Conservation (phyloP, 2,888 invertebrate species). For the Carcina quercana region DNA sequence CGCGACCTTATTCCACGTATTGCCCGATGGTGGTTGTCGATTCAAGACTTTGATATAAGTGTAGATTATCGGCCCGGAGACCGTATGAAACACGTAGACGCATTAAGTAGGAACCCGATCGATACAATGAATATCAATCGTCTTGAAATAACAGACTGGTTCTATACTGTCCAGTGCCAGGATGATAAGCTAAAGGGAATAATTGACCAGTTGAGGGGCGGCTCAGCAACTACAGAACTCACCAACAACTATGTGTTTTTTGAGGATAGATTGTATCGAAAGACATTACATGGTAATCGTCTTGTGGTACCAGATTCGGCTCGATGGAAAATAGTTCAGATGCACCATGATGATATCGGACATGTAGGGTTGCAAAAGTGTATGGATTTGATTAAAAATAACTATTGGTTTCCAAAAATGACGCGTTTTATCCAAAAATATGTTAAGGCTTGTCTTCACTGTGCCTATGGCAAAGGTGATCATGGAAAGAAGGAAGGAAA, state of each 20-base stretch:
- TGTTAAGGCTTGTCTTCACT: slow-evolving; percentile 22
- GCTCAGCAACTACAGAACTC: slow-evolving; percentile 10
- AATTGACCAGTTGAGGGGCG: slow-evolving; percentile 11
- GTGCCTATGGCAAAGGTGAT: slow-evolving; percentile 26
- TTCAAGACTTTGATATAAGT: slow-evolving; percentile 4
- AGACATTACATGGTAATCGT: slow-evolving; percentile 19
- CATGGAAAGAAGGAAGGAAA: slow-evolving; percentile 15
- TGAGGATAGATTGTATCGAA: slow-evolving; percentile 18
- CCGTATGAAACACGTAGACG: not conserved
- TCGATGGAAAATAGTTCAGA: slow-evolving; percentile 26
- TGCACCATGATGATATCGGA: slow-evolving; percentile 32
- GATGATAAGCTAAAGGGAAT: slow-evolving; percentile 15
- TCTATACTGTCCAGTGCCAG: slow-evolving; percentile 18
- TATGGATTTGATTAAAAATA: slow-evolving; percentile 22
- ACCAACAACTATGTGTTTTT: slow-evolving; percentile 14
- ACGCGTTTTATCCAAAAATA: slow-evolving; percentile 22
- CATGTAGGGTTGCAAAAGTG: slow-evolving; percentile 24
- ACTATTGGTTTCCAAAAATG: slow-evolving; percentile 30
- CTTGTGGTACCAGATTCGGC: slow-evolving; percentile 25
- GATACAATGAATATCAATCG: slow-evolving; percentile 9
- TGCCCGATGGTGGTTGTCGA: slow-evolving; percentile 11
- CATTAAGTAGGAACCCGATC: not conserved
- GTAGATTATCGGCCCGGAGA: slow-evolving; percentile 1
- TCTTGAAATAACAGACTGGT: slow-evolving; percentile 17
- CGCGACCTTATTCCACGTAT: slow-evolving; percentile 9